These are phyloP conservation scores for Hirudinaria manillensis DNA, from an alignment of 2,888 invertebrate genomes.

Conservation along the genomic window DNA sequence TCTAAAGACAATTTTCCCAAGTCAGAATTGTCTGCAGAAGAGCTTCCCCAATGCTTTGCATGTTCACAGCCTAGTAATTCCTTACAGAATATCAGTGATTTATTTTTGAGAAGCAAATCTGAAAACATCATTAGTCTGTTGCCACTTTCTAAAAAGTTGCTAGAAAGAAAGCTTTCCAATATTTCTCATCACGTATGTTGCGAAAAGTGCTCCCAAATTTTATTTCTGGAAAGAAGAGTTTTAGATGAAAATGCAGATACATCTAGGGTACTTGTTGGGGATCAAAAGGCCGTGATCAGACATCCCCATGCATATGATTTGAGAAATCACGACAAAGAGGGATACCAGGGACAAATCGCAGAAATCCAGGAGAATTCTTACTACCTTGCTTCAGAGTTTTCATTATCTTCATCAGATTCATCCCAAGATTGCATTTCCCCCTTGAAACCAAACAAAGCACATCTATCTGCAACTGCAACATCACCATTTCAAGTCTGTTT, in stretches of 20 bases:
- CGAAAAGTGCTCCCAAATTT: not conserved
- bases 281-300: no score
- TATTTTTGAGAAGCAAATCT: not conserved
- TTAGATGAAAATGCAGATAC: not conserved
- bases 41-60: not conserved
- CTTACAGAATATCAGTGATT: not conserved
- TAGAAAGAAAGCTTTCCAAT: not conserved
- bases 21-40: not conserved
- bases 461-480: no score
- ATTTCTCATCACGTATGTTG: not conserved
- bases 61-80: not conserved
- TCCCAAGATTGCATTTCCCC: no score
- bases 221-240: not conserved
- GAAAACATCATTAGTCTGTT: not conserved
- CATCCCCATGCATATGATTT: no score
- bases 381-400: no score
- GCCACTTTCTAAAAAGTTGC: not conserved
- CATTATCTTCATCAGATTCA: no score
- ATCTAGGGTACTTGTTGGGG: no score
- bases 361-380: no score
- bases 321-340: no score
- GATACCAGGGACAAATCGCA: no score
- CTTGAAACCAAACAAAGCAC: no score
- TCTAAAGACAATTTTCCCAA: not conserved
- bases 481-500: no score